Percentiles rank a stretch among this genome's conserved stretches.
Evolutionary conservation across 2,797 vertebrate species (phyloP).

Genomic region (Sebastes flavidus): DNA sequence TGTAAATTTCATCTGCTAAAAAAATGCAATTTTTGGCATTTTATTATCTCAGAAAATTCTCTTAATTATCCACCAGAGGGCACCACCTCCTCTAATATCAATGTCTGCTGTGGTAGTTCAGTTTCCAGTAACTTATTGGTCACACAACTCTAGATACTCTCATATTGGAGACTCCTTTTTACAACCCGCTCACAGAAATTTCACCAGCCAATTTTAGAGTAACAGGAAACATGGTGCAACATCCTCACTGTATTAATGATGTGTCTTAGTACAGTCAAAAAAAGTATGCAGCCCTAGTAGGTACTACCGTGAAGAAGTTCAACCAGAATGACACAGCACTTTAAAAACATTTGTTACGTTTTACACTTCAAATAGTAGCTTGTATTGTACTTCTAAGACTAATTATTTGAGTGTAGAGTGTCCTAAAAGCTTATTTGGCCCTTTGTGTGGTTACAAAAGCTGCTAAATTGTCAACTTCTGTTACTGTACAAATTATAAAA

Average conservation of each 20-base stretch:
- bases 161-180: background rate
- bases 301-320: too few relatives aligned
- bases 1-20: background rate
- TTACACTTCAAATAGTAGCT: background rate
- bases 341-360: background rate
- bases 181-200: background rate
- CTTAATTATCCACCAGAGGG: conserved; percentile 58
- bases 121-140: background rate
- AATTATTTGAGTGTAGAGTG: background rate
- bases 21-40: too few relatives aligned
- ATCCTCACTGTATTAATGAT: background rate
- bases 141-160: background rate
- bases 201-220: background rate
- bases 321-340: too few relatives aligned
- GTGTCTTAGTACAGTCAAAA: too few relatives aligned
- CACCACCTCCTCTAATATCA: background rate
- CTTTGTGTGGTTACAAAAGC: background rate
- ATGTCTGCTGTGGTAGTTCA: background rate
- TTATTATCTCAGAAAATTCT: background rate
- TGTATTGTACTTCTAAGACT: background rate
- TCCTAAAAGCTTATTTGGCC: background rate
- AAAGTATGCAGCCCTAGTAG: too few relatives aligned
- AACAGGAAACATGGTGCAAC: background rate
- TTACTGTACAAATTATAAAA: background rate
- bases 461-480: too few relatives aligned